A percentile compares a stretch with the other conserved stretches of the same genome.
Conservation (phyloP, 2,888 invertebrate genomes). For the Ferrisia virgata region DNA sequence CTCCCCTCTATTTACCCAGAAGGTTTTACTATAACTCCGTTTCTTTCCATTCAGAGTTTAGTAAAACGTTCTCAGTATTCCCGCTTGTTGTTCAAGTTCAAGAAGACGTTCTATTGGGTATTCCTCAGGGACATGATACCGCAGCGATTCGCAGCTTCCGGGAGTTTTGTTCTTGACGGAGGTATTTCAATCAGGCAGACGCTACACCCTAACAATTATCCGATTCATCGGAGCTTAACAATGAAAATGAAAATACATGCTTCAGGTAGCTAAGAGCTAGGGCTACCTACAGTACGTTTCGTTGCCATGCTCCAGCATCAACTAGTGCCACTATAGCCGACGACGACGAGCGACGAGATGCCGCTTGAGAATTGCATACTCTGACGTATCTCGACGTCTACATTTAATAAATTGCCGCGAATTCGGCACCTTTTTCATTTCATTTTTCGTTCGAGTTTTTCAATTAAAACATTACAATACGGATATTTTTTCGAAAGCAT, state of each 20-base stretch:
- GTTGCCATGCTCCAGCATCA: too few species aligned
- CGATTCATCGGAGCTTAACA: conserved; percentile 1
- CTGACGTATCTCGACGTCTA: neutral
- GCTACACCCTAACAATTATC: neutral
- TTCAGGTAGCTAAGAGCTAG: neutral
- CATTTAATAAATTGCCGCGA: neutral
- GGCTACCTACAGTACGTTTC: too few species aligned
- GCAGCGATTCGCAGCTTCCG: neutral
- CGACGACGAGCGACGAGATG: neutral
- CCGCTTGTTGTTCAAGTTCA: neutral
- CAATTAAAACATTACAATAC: neutral
- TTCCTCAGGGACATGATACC: neutral
- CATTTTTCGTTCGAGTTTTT: neutral
- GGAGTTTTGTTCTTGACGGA: neutral
- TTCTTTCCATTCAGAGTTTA: neutral
- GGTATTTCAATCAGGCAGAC: neutral
- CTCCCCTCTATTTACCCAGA: too few species aligned
- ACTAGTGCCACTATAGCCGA: too few species aligned
- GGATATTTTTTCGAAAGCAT: neutral
- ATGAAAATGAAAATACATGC: conserved; percentile 1
- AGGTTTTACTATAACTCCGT: neutral
- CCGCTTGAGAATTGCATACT: neutral
- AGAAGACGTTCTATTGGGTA: neutral
- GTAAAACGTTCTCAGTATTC: neutral
- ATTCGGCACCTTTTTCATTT: neutral